These are phyloP conservation scores for Melanitta fusca DNA, from an alignment of 2,797 vertebrate species.

Conservation along the genomic window DNA sequence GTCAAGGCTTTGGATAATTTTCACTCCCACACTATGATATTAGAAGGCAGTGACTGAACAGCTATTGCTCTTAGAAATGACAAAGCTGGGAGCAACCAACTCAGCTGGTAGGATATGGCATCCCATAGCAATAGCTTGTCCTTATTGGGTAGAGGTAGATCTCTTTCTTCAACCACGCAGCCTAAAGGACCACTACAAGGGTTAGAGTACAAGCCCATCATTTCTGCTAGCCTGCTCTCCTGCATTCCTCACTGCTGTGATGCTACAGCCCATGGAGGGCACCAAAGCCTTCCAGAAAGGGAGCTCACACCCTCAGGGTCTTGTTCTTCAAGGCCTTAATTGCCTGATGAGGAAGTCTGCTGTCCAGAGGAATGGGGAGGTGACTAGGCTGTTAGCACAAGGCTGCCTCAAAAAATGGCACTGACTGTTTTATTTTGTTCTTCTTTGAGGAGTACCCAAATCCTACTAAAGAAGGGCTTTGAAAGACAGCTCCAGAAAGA, in stretches of 20 bases:
- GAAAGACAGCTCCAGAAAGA: neutral
- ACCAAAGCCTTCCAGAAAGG: neutral
- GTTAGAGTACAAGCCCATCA: neutral
- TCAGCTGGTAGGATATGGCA: neutral
- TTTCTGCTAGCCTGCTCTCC: neutral
- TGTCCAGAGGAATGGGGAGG: accelerated
- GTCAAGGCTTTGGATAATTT: neutral
- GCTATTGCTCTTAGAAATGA: neutral
- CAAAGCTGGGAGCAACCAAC: neutral
- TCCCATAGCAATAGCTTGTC: neutral
- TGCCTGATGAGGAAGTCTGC: neutral
- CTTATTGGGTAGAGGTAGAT: neutral
- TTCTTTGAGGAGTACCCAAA: neutral
- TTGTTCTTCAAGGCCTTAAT: neutral
- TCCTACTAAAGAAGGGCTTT: neutral
- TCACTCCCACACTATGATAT: neutral
- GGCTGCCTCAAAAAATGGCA: neutral
- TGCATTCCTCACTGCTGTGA: neutral
- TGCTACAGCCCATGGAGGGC: neutral
- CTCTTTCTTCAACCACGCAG: neutral
- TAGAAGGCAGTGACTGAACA: neutral
- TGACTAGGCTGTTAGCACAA: neutral
- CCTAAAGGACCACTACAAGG: neutral
- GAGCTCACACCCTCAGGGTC: neutral
- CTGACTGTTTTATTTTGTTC: neutral